These are phyloP conservation scores for Microtus obscurus DNA, from an alignment of 2,797 vertebrate species.

Conservation along the genomic window DNA sequence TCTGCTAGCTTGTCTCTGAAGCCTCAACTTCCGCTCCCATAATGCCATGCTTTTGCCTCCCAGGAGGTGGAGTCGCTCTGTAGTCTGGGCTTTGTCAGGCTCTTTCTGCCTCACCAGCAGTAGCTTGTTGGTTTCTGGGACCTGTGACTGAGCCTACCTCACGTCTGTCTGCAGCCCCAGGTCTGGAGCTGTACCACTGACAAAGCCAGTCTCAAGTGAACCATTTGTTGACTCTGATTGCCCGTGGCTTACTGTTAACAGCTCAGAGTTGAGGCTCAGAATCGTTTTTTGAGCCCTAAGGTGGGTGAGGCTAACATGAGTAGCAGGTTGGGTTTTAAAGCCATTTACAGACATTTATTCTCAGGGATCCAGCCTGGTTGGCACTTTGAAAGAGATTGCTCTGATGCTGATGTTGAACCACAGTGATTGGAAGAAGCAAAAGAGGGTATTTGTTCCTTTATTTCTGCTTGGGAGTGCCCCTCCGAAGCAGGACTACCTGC, in stretches of 20 bases:
- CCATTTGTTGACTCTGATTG: constrained; percentile 21
- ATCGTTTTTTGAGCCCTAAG: background rate
- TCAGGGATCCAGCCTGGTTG: constrained; percentile 18
- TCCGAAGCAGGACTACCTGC: background rate
- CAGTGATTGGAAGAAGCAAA: background rate
- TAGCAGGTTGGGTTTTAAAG: background rate
- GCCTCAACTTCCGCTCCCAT: background rate
- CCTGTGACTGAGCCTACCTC: background rate
- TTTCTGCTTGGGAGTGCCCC: background rate
- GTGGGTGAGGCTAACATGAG: constrained; percentile 35
- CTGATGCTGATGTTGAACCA: background rate
- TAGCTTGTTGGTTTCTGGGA: background rate
- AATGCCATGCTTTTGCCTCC: background rate
- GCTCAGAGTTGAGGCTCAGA: constrained; percentile 26
- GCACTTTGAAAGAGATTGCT: constrained; percentile 3
- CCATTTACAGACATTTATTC: constrained; percentile 28
- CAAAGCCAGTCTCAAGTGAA: background rate
- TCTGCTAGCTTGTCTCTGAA: background rate
- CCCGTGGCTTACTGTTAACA: background rate
- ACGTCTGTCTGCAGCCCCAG: background rate
- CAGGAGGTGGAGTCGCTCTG: background rate
- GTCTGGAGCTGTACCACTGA: background rate
- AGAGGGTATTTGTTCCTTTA: background rate
- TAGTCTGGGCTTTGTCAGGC: background rate
- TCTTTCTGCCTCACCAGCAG: background rate